A percentile compares a stretch with the other conserved stretches of the same genome.
Evolutionary conservation across 2,113 vertebrate species (phyloP).

Genomic region (Abramis brama): DNA sequence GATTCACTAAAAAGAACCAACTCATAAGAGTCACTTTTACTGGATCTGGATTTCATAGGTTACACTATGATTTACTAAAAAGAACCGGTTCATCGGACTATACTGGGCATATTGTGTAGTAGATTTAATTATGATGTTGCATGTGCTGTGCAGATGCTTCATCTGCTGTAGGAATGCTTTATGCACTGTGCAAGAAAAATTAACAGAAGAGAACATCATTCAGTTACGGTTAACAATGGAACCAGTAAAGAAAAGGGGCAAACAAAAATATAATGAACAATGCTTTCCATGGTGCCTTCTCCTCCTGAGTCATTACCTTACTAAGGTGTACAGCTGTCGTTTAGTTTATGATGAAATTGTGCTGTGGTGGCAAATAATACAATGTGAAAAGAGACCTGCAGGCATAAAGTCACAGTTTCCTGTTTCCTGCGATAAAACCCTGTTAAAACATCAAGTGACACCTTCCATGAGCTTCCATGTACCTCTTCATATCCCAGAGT

Average conservation of each 20-base stretch:
- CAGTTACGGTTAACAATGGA: not conserved
- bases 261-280: not conserved
- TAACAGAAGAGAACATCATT: not conserved
- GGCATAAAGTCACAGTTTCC: not conserved
- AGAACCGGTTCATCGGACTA: not conserved
- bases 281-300: not conserved
- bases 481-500: slow-evolving; percentile 17
- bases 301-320: not conserved
- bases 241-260: not conserved
- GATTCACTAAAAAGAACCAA: not conserved
- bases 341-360: not conserved
- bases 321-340: not conserved
- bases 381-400: not conserved
- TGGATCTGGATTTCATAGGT: not conserved
- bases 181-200: not conserved
- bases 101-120: not conserved
- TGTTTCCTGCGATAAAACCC: not conserved
- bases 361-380: not conserved
- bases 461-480: not conserved
- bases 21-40: not conserved
- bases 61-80: not conserved
- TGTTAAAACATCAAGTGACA: not conserved
- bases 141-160: too few relatives aligned
- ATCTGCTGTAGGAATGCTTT: not conserved
- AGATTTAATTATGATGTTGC: not conserved